phyloP scores from a whole-genome alignment of 2,113 vertebrate genomes.

The Dasyprocta punctata region DNA sequence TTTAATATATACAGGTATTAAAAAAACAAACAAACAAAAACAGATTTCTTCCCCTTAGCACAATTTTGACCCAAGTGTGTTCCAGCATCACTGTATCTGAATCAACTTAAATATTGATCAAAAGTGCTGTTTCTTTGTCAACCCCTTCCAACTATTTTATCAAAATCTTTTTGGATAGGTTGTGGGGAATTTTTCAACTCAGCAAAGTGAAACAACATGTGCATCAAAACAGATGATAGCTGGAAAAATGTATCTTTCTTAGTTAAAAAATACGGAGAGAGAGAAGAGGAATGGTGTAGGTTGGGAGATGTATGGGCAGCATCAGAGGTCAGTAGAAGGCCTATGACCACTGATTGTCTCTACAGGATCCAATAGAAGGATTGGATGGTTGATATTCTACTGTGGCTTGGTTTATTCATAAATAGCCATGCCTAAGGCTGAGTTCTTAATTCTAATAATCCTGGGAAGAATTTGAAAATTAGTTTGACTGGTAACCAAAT shows the following conservation, averaged over 20 bases:
- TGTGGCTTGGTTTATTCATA: background rate
- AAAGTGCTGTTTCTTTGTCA: background rate
- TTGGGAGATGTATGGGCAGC: background rate
- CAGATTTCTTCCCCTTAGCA: background rate
- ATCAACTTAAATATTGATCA: background rate
- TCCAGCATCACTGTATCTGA: background rate
- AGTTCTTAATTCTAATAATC: background rate
- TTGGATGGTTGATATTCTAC: background rate
- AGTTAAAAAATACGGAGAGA: background rate
- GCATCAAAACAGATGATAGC: background rate
- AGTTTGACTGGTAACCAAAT: constrained; percentile 56
- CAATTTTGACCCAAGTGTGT: background rate
- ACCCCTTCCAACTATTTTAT: background rate
- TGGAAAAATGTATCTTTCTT: constrained; percentile 26
- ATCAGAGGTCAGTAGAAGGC: background rate
- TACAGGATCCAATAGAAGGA: background rate
- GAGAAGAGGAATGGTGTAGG: fast-evolving
- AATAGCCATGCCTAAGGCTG: background rate
- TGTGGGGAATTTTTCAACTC: background rate
- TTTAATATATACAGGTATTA: background rate
- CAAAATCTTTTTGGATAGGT: background rate
- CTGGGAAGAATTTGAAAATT: constrained; percentile 65
- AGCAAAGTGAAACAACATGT: background rate
- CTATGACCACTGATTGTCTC: background rate
- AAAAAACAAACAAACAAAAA: background rate